Base-by-base conservation (phyloP, 2,113 vertebrate genomes). In the Oncorhynchus kisutch region DNA sequence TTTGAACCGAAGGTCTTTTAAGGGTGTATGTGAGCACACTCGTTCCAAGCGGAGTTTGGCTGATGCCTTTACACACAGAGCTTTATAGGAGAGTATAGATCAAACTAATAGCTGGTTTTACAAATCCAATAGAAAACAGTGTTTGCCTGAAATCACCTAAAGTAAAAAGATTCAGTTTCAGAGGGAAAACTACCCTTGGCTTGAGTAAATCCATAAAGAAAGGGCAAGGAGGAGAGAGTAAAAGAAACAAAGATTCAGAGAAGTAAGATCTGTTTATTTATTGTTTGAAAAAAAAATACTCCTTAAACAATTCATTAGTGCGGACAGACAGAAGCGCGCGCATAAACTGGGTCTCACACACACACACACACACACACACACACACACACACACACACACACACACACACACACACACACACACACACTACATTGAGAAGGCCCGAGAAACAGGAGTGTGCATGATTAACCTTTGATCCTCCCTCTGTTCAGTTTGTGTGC, bases 381-480 rank as follows among this genome's bases (percentile, higher is more conserved):
- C 39, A 51, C 69, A 51, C 45, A 51, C 45, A 51, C 39, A 14
- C 67, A 48, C 34, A 48, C 67, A 24, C 34, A 48, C 67, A 48
- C 67, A 48, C 67, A 69, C 34, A 69, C 67, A 34, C 45, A 45
- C 66, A 76, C 9, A 24, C 64, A 67, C 24, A 78, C 71, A 85
- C 73, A 82, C 51, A 54, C 74, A 64, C 70, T 22, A 85, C 81
- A 81, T 81, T 57, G 62, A 83, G 78, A 85, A 89, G 86, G 87
- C 88, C 82, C 86, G 88, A 88, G 79, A 81, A 80, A 62, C 70
- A 85, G 80, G 78, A 87, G 84, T 82, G 84, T 88, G 88, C 88
- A 73, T 80, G 82, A 88, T 91, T 93, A 91, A 93, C 90, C 89
- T 90, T 88, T 91, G 90, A 88, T 91, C 85, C 82, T 71, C 31